phyloP scores from a whole-genome alignment of 2,888 invertebrate genomes.

The Callinectes sapidus region DNA sequence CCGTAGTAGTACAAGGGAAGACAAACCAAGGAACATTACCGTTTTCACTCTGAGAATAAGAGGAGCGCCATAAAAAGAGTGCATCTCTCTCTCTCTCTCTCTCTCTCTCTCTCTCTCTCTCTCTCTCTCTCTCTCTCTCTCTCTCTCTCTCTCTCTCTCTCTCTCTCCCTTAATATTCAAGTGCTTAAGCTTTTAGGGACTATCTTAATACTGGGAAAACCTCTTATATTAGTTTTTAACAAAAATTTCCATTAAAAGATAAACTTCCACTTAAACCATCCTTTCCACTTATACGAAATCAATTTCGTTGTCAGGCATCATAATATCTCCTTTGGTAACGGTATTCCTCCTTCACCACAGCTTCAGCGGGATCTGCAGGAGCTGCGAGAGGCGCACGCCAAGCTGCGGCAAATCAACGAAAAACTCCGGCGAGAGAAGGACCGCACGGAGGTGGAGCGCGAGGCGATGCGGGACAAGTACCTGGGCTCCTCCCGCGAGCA shows the following conservation, averaged over 20 bases:
- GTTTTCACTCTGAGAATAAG: neutral
- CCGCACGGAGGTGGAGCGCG: conserved; percentile 84
- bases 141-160: conserved; percentile 44
- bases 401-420: conserved; percentile 91
- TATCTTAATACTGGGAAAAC: neutral
- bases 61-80: neutral
- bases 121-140: conserved; percentile 44
- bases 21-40: neutral
- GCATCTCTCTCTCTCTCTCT: too few species aligned
- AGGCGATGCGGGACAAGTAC: conserved; percentile 72
- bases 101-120: conserved; percentile 26
- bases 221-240: neutral
- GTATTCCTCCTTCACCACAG: conserved; percentile 75
- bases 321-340: neutral
- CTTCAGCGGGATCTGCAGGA: conserved; percentile 92
- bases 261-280: neutral
- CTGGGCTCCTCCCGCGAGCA: conserved; percentile 66
- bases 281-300: too few species aligned
- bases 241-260: neutral
- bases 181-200: neutral
- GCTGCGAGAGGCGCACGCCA: conserved; percentile 92
- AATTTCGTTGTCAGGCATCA: neutral
- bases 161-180: neutral
- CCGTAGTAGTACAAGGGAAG: neutral
- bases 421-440: conserved; percentile 92